Conservation (phyloP, 2,113 vertebrate genomes). For the Emberiza fucata region DNA sequence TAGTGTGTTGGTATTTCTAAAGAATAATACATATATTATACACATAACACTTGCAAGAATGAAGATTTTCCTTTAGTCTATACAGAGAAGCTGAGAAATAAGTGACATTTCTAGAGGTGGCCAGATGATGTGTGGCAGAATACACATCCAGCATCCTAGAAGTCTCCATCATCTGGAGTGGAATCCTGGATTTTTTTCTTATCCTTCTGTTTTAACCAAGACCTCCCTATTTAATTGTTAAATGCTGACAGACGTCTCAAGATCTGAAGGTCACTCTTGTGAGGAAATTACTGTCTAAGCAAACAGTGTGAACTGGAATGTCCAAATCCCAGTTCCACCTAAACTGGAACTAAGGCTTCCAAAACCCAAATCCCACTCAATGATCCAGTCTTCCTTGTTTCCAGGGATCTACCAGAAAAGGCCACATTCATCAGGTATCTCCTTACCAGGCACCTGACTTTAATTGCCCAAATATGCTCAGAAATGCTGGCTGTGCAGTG, state of each 20-base stretch:
- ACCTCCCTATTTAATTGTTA: not conserved
- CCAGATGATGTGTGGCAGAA: not conserved
- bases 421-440: not conserved
- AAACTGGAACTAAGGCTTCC: not conserved
- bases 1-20: constrained; percentile 19
- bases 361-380: not conserved
- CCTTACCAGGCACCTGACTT: not conserved
- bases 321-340: not conserved
- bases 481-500: not conserved
- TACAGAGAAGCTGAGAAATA: not conserved
- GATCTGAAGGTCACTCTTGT: not conserved
- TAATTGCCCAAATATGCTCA: not conserved
- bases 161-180: not conserved
- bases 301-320: not conserved
- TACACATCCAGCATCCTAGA: not conserved
- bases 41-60: not conserved
- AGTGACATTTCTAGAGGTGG: not conserved
- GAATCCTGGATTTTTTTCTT: not conserved
- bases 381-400: not conserved
- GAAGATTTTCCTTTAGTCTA: not conserved
- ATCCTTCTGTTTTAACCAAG: not conserved
- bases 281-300: not conserved
- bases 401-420: not conserved
- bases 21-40: constrained; percentile 15
- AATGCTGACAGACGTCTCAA: not conserved